Evolutionary conservation across 2,888 invertebrate species (phyloP).

Genomic region (Erebia palarica): DNA sequence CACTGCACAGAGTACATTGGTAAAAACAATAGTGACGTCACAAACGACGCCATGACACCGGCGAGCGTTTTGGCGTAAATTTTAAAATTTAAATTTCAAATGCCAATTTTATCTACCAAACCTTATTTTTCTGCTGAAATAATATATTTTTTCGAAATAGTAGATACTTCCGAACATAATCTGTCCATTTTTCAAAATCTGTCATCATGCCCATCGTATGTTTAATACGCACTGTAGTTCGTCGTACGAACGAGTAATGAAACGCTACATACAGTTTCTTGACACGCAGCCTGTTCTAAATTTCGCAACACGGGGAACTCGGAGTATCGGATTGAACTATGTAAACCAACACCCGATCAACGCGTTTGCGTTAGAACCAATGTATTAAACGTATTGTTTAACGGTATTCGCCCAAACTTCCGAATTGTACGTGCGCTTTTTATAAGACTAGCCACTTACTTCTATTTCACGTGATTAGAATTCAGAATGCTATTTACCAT

Average conservation of each 20-base stretch:
- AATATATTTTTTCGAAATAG: no score
- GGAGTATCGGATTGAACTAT: slow-evolving; percentile 43
- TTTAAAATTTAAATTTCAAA: no score
- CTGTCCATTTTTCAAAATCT: no score
- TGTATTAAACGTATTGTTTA: slow-evolving; percentile 21
- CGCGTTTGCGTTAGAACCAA: not conserved
- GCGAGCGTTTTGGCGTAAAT: no score
- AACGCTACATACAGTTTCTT: slow-evolving; percentile 42
- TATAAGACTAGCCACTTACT: not conserved
- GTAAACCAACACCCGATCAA: slow-evolving; percentile 32
- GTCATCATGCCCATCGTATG: no score
- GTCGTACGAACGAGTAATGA: slow-evolving; percentile 32
- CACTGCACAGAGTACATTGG: no score
- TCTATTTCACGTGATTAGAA: slow-evolving; percentile 7
- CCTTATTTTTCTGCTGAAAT: no score
- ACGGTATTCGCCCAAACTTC: slow-evolving; percentile 19
- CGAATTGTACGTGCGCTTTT: not conserved
- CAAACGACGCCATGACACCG: no score
- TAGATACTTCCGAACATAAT: no score
- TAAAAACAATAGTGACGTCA: no score
- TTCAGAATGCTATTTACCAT: not conserved
- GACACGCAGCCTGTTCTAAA: slow-evolving; percentile 47
- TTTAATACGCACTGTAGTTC: slow-evolving; percentile 25
- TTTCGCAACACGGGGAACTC: slow-evolving; percentile 48
- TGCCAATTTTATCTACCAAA: no score